A percentile compares a stretch with the other conserved stretches of the same genome.
Conservation (phyloP, 1,140 invertebrate species). For the Drosophila lacertosa region DNA sequence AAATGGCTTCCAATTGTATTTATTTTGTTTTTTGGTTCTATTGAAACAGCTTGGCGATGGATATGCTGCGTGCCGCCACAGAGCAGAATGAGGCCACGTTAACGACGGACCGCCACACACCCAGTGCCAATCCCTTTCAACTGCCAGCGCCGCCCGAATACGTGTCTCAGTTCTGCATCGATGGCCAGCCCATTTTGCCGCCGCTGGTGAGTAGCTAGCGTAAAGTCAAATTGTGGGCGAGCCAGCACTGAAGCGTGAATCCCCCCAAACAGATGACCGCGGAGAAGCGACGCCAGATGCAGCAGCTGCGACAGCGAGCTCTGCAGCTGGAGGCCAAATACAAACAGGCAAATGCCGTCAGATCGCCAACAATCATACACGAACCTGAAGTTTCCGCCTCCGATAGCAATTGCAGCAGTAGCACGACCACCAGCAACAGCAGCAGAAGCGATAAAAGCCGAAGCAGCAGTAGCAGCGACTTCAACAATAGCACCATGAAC, state of each 20-base stretch:
- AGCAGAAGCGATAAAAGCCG: conserved; percentile 1
- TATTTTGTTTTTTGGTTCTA: background rate
- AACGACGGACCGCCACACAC: background rate
- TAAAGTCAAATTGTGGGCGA: conserved; percentile 9
- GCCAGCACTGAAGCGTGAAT: conserved; percentile 42
- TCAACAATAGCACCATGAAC: conserved; percentile 23
- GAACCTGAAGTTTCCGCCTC: background rate
- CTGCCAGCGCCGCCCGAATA: conserved; percentile 60
- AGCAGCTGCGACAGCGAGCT: conserved; percentile 75
- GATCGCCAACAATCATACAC: background rate
- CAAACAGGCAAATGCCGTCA: conserved; percentile 10
- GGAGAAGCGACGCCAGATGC: conserved; percentile 71
- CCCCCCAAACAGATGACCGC: conserved; percentile 55
- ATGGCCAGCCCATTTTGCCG: conserved; percentile 87
- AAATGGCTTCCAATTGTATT: background rate
- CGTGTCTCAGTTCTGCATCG: conserved; percentile 86
- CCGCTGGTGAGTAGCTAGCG: conserved; percentile 85
- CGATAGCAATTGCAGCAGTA: conserved; percentile 1
- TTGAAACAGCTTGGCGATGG: conserved; percentile 46
- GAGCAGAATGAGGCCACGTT: conserved; percentile 27
- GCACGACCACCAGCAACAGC: conserved; percentile 2
- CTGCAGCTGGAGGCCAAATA: conserved; percentile 55
- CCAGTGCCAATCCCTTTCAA: conserved; percentile 17
- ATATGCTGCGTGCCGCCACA: conserved; percentile 47
- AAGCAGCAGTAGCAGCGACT: conserved; percentile 6